Evolutionary conservation across 2,888 invertebrate genomes (phyloP), one percentile per base, ranked within the genome.

Genomic region (Choristoneura rosaceana): DNA sequence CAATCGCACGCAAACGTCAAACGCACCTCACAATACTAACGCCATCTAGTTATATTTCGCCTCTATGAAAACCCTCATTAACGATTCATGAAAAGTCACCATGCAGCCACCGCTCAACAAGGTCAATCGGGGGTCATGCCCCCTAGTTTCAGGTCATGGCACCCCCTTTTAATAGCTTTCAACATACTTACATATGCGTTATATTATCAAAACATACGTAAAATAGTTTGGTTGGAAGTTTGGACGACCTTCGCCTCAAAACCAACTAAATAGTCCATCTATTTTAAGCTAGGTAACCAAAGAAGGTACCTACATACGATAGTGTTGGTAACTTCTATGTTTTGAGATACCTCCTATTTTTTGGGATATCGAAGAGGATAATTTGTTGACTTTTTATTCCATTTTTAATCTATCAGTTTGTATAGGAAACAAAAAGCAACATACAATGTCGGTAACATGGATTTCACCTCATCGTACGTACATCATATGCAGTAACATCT

Each of bases 71-170:
- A n/a, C n/a, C n/a, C n/a, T n/a, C 10, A 25, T 4, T 55, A 55
- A 25, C 63, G 12, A 47, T 34, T 64, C 63, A 25, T 50, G 33
- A 50, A 64, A 45, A 33, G 50, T 64, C 50, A 47, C 45, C 33
- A 50, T 50, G n/a, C 63, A 50, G 63, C 33, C 45, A 34, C n/a
- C 34, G 63, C 43, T 63, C 14, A 34, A 64, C 12, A 25, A 14
- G 63, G 63, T 64, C 63, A 4, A 45, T 17, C 25, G 33, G 15
- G 33, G 63, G 63, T 50, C 50, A 45, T 50, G 47, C n/a, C 14
- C 34, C 50, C 34, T n/a, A 2, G 17, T 15, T 64, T 64, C 63
- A 50, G 63, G 63, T 64, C 63, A 64, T 50, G 63, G 63, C 63
- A 34, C 55, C n/a, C 55, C 10, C 47, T 33, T 50, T 33, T 50